These are phyloP conservation scores for Leptatherina wallacei DNA, from an alignment of 2,797 vertebrate species.

Conservation along the genomic window DNA sequence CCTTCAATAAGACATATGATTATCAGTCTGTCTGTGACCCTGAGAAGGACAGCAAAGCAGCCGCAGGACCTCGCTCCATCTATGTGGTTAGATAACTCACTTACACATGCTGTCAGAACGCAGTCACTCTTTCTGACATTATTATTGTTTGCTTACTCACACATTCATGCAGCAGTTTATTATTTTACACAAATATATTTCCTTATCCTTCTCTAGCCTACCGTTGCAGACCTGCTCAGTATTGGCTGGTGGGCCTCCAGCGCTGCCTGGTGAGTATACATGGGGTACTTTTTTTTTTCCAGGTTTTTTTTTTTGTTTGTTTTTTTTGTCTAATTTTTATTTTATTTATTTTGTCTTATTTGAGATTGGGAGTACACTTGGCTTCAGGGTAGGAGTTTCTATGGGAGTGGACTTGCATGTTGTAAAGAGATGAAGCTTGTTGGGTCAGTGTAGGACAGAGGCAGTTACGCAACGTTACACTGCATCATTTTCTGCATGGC, in stretches of 20 bases:
- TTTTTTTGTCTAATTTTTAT: slow-evolving; percentile 5
- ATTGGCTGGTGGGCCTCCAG: slow-evolving; percentile 97
- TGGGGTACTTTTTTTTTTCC: slow-evolving; percentile 13
- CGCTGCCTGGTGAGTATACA: slow-evolving; percentile 90
- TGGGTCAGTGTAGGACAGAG: slow-evolving; percentile 44
- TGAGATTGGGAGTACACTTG: slow-evolving; percentile 44
- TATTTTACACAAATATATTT: background rate
- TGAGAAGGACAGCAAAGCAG: slow-evolving; percentile 91
- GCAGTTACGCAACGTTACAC: slow-evolving; percentile 46
- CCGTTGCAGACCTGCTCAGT: slow-evolving; percentile 92
- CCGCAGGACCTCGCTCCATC: slow-evolving; percentile 90
- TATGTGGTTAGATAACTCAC: slow-evolving; percentile 87
- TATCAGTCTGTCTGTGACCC: slow-evolving; percentile 97
- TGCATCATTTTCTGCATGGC: slow-evolving; percentile 24
- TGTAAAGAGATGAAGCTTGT: slow-evolving; percentile 20
- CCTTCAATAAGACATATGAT: slow-evolving; percentile 97
- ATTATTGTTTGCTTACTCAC: slow-evolving; percentile 1
- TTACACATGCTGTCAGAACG: background rate
- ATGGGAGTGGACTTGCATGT: slow-evolving; percentile 33
- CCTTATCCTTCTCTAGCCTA: slow-evolving; percentile 83
- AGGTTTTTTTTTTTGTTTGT: background rate
- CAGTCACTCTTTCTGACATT: background rate
- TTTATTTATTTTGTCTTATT: background rate
- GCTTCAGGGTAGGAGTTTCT: slow-evolving; percentile 41
- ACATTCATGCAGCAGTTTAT: background rate